These are phyloP conservation scores for Spisula solida DNA, from an alignment of 2,888 invertebrate species.

Conservation along the genomic window DNA sequence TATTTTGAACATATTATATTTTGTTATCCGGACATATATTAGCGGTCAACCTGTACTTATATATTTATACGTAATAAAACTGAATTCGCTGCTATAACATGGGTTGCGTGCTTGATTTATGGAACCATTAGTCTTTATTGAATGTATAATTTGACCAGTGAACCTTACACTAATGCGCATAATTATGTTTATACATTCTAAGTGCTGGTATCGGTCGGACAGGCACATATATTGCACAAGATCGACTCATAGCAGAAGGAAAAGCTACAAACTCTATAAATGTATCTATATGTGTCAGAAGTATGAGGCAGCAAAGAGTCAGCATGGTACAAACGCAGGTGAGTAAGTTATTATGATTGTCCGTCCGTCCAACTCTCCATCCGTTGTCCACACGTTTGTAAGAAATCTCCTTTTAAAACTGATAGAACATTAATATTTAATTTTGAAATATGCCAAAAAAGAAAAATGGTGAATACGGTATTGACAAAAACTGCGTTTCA, in stretches of 20 bases:
- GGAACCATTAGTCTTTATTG: too few relatives aligned
- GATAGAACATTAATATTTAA: neutral
- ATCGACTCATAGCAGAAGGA: constrained; percentile 39
- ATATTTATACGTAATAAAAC: neutral
- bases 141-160: too few relatives aligned
- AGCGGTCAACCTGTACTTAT: neutral
- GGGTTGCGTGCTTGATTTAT: too few relatives aligned
- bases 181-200: neutral
- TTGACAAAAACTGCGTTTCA: too few relatives aligned
- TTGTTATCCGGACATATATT: too few relatives aligned
- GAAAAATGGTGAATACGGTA: neutral
- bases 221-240: constrained; percentile 54
- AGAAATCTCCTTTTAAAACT: too few relatives aligned
- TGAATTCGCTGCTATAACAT: neutral
- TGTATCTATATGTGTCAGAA: constrained; percentile 33
- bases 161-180: too few relatives aligned
- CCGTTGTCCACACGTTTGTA: too few relatives aligned
- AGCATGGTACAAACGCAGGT: constrained; percentile 60
- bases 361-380: too few relatives aligned
- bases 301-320: constrained; percentile 49
- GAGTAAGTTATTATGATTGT: too few relatives aligned
- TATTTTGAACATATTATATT: neutral
- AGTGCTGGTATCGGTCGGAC: constrained; percentile 56
- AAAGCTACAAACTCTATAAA: constrained; percentile 21
- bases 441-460: too few relatives aligned